Percentiles rank a stretch among this genome's conserved stretches.
phyloP scores from a whole-genome alignment of 2,888 invertebrate species.

The Resseliella maxima region DNA sequence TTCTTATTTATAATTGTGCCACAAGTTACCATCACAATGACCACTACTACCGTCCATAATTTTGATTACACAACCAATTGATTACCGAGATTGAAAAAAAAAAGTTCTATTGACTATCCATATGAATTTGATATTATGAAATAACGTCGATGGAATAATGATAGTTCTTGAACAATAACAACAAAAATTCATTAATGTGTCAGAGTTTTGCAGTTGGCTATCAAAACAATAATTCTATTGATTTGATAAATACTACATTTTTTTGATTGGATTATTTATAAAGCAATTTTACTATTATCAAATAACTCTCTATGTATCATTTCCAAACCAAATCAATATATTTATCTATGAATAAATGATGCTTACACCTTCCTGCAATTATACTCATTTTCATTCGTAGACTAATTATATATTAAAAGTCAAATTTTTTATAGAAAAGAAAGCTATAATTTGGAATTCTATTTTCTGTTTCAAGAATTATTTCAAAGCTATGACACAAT shows the following conservation, averaged over 20 bases:
- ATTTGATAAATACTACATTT: not conserved
- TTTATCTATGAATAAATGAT: no score
- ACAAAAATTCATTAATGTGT: not conserved
- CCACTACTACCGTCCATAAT: not conserved
- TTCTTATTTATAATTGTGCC: not conserved
- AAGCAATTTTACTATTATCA: no score
- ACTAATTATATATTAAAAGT: no score
- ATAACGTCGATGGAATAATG: not conserved
- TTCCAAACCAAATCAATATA: no score
- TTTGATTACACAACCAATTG: not conserved
- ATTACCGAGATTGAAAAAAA: not conserved
- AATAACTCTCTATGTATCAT: no score
- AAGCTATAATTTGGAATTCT: no score
- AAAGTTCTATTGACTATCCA: not conserved
- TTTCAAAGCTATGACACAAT: not conserved
- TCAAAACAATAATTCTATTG: constrained; percentile 3
- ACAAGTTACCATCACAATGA: not conserved
- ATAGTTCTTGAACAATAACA: not conserved
- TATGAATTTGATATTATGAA: no score
- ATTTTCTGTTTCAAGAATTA: no score
- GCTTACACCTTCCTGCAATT: no score
- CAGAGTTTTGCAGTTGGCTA: not conserved
- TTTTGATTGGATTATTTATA: not conserved
- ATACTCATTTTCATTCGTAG: no score
- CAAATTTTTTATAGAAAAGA: no score